phyloP scores from a whole-genome alignment of 2,113 vertebrate genomes.

The Psittacus erithacus region DNA sequence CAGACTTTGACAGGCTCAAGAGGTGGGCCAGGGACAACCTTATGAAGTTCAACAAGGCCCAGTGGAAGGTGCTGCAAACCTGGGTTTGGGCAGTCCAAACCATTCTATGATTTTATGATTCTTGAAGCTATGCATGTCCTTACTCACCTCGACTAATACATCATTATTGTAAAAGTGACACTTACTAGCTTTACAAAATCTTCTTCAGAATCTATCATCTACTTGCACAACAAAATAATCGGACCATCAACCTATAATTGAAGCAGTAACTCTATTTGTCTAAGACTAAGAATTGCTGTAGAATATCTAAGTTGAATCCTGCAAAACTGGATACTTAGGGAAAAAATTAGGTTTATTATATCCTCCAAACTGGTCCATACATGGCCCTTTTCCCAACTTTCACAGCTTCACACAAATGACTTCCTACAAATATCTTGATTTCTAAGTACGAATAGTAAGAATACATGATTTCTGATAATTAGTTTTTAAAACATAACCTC shows the following conservation, averaged over 20 bases:
- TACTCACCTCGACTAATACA: not conserved
- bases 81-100: not conserved
- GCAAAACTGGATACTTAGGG: not conserved
- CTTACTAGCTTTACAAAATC: not conserved
- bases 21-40: not conserved
- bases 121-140: not conserved
- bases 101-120: not conserved
- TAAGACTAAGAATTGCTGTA: not conserved
- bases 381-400: not conserved
- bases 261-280: not conserved
- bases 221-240: not conserved
- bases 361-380: not conserved
- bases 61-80: not conserved
- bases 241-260: not conserved
- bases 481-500: not conserved
- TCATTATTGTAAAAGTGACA: not conserved
- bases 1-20: not conserved
- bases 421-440: not conserved
- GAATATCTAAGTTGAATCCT: not conserved
- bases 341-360: not conserved
- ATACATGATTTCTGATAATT: not conserved
- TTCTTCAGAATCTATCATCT: not conserved
- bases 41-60: not conserved
- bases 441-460: not conserved
- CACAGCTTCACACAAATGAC: not conserved